Percentiles rank a stretch among this genome's conserved stretches.
Conservation (phyloP, 2,113 vertebrate genomes). For the Perca schrenkii region DNA sequence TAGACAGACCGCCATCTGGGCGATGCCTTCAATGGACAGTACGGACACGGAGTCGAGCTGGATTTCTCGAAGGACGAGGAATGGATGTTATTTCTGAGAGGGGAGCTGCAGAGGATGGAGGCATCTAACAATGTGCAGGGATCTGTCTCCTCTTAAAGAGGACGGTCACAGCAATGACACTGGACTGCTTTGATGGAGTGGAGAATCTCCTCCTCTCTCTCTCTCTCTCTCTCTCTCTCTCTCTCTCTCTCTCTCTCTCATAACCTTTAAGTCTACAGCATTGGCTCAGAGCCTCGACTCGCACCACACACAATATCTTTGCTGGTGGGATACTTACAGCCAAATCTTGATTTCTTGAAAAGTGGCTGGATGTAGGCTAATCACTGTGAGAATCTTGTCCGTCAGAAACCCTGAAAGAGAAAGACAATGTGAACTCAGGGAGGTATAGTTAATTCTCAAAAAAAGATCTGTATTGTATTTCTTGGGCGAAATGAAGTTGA, state of each 20-base stretch:
- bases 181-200: conserved; percentile 48
- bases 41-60: conserved; percentile 30
- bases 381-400: conserved; percentile 68
- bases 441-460: not conserved
- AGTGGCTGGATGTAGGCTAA: conserved; percentile 48
- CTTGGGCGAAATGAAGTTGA: not conserved
- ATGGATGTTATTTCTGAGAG: conserved; percentile 53
- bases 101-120: conserved; percentile 61
- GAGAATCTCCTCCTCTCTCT: conserved; percentile 30
- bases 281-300: conserved; percentile 6
- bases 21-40: conserved; percentile 52
- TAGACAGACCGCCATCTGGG: conserved; percentile 43
- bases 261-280: conserved; percentile 24
- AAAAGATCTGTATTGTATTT: not conserved
- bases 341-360: conserved; percentile 66
- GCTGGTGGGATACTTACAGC: conserved; percentile 70
- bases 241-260: no score
- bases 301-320: conserved; percentile 13
- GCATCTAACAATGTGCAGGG: conserved; percentile 63
- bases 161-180: conserved; percentile 59
- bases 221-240: conserved; percentile 21
- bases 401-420: conserved; percentile 68
- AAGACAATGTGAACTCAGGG: conserved; percentile 24
- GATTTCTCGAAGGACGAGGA: conserved; percentile 41
- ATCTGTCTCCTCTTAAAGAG: conserved; percentile 66